Evolutionary conservation across 2,888 invertebrate genomes (phyloP).

Genomic region (Monochamus alternatus): DNA sequence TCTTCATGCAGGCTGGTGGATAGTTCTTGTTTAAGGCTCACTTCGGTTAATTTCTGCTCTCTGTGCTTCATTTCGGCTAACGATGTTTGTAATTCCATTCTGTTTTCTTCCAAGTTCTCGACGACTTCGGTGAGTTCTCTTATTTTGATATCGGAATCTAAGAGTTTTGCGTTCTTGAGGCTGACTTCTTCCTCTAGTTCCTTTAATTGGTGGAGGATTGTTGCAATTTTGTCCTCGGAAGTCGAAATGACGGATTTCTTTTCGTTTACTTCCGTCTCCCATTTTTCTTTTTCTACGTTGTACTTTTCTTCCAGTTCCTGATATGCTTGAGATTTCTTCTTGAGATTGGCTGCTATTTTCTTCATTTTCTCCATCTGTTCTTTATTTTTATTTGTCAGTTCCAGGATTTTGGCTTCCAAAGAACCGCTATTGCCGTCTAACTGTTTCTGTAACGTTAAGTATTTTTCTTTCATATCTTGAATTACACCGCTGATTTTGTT

Average conservation of each 20-base stretch:
- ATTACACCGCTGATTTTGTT: constrained; percentile 66
- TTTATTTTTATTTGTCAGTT: constrained; percentile 77
- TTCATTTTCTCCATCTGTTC: constrained; percentile 85
- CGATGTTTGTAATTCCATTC: constrained; percentile 64
- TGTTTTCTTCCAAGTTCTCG: constrained; percentile 66
- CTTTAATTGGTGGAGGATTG: constrained; percentile 58
- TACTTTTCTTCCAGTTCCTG: constrained; percentile 76
- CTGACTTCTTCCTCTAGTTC: constrained; percentile 46
- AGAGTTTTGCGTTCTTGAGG: constrained; percentile 47
- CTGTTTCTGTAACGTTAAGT: constrained; percentile 64
- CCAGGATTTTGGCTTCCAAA: constrained; percentile 67
- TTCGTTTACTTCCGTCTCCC: constrained; percentile 62
- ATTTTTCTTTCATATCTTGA: constrained; percentile 68
- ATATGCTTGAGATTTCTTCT: constrained; percentile 80
- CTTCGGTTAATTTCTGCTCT: constrained; percentile 63
- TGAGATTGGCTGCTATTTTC: constrained; percentile 83
- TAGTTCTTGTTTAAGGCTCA: constrained; percentile 61
- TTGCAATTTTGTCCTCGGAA: constrained; percentile 44
- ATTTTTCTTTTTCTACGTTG: constrained; percentile 62
- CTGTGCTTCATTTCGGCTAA: constrained; percentile 55
- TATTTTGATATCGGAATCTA: constrained; percentile 35
- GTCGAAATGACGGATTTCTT: constrained; percentile 54
- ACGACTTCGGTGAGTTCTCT: constrained; percentile 61
- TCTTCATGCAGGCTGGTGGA: constrained; percentile 59
- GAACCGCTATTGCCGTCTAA: constrained; percentile 64